These are phyloP conservation scores for Caiman crocodilus DNA, from an alignment of 2,797 vertebrate genomes.

Conservation along the genomic window DNA sequence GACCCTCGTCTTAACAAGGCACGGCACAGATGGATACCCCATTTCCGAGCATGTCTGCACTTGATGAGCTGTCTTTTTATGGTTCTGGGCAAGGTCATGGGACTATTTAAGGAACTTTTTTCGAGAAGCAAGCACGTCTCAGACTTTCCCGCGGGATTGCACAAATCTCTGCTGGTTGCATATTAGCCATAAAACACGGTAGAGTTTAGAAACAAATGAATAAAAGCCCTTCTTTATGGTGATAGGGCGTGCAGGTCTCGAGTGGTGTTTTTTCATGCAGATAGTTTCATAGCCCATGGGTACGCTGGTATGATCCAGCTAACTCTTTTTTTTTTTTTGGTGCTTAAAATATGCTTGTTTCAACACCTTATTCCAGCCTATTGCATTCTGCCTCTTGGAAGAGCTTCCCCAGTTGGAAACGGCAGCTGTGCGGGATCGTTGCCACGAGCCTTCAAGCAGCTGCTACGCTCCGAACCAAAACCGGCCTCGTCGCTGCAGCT, in stretches of 20 bases:
- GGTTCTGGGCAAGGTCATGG: background rate
- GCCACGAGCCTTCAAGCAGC: background rate
- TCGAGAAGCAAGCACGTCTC: background rate
- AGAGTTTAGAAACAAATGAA: background rate
- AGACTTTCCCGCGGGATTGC: background rate
- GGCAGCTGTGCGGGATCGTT: background rate
- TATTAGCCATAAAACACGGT: background rate
- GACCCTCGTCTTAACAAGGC: background rate
- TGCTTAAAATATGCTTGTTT: background rate
- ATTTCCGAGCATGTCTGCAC: background rate
- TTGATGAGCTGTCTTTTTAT: background rate
- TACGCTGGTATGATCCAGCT: too few relatives aligned
- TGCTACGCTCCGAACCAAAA: background rate
- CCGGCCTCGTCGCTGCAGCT: rapidly evolving
- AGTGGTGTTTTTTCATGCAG: background rate
- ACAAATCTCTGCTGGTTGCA: background rate
- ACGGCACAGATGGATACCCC: background rate
- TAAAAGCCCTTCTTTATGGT: background rate
- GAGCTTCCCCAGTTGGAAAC: background rate
- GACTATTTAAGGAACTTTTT: background rate
- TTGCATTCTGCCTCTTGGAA: background rate
- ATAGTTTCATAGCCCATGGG: too few relatives aligned
- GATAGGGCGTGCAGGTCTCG: background rate
- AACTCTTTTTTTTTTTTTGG: background rate
- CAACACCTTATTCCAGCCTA: background rate